Percentiles rank a stretch among this genome's conserved stretches.
Conservation (phyloP, 2,113 vertebrate species). For the Clarias batrachus region DNA sequence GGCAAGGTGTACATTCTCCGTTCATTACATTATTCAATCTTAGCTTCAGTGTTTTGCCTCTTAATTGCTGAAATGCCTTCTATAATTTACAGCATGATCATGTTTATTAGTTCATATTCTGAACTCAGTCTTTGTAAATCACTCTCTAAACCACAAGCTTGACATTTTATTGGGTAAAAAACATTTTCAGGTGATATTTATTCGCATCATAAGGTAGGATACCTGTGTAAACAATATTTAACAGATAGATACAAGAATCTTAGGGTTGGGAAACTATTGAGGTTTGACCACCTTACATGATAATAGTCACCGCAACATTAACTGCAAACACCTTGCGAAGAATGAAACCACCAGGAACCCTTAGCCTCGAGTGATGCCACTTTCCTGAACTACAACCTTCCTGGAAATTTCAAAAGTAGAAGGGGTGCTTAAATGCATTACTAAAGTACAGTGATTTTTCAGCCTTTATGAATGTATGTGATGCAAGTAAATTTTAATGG, state of each 20-base stretch:
- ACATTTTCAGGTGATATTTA: not conserved
- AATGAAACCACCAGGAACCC: not conserved
- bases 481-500: not conserved
- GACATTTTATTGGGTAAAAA: not conserved
- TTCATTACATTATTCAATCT: not conserved
- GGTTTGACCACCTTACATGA: not conserved
- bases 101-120: not conserved
- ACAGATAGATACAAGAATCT: not conserved
- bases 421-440: not conserved
- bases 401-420: not conserved
- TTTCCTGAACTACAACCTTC: not conserved
- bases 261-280: not conserved
- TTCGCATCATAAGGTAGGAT: not conserved
- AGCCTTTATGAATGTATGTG: not conserved
- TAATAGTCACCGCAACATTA: not conserved
- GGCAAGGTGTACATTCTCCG: too few species aligned
- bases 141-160: not conserved
- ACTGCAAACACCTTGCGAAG: not conserved
- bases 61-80: not conserved
- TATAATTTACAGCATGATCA: not conserved
- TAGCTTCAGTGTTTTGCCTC: not conserved
- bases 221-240: not conserved
- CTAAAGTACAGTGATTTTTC: not conserved
- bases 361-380: not conserved
- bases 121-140: too few species aligned